Evolutionary conservation across 2,113 vertebrate genomes (phyloP).

Genomic region (Pterophyllum scalare): DNA sequence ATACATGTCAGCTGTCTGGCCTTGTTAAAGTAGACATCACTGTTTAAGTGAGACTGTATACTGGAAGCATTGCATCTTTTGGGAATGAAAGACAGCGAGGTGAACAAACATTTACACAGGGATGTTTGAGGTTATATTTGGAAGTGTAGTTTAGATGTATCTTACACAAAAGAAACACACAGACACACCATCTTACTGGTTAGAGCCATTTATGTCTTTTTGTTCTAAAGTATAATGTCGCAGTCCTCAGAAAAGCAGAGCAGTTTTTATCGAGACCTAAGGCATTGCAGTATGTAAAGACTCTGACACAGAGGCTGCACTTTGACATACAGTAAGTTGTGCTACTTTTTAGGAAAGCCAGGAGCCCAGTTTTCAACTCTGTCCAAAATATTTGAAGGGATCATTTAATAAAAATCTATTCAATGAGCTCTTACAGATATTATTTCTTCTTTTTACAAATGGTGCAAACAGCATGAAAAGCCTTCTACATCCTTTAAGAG

Average conservation of each 20-base stretch:
- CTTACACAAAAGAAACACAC: constrained; percentile 10
- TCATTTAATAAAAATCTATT: not conserved
- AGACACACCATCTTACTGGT: constrained; percentile 27
- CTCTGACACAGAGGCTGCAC: constrained; percentile 10
- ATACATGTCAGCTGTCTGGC: constrained; percentile 56
- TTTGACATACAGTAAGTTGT: not conserved
- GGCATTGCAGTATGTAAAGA: constrained; percentile 20
- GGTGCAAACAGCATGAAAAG: not conserved
- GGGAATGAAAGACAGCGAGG: constrained; percentile 62
- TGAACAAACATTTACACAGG: constrained; percentile 69
- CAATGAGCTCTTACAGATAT: not conserved
- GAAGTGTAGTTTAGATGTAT: constrained; percentile 56
- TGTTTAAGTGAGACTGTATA: constrained; percentile 55
- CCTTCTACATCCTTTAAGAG: not conserved
- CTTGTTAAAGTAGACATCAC: constrained; percentile 47
- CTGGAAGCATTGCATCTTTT: constrained; percentile 47
- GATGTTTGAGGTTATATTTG: constrained; percentile 74
- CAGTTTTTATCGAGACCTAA: constrained; percentile 32
- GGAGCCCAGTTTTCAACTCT: not conserved
- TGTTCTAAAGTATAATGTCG: constrained; percentile 48
- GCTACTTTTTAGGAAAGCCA: constrained; percentile 19
- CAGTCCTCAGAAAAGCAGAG: constrained; percentile 33
- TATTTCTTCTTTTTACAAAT: not conserved
- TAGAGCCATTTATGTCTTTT: constrained; percentile 59
- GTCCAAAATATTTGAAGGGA: constrained; percentile 2